phyloP scores from a whole-genome alignment of 2,113 vertebrate genomes.

The Puma concolor region DNA sequence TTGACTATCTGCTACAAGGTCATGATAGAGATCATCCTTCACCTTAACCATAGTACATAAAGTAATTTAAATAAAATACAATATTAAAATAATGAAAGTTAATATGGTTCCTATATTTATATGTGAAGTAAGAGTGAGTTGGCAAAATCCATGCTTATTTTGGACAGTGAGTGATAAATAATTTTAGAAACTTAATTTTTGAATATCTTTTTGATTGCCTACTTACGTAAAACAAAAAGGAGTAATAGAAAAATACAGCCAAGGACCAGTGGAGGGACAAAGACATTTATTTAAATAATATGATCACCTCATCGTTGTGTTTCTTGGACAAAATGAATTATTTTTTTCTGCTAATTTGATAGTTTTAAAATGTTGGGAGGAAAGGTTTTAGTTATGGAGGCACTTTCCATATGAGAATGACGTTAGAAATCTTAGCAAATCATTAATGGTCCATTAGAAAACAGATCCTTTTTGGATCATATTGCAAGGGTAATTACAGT shows the following conservation, averaged over 20 bases:
- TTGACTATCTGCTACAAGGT: neutral
- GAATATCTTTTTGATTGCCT: neutral
- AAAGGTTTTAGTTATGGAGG: neutral
- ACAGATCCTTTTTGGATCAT: neutral
- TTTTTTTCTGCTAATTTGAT: neutral
- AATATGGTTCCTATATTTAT: neutral
- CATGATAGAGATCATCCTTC: neutral
- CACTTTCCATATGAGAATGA: neutral
- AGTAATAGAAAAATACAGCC: neutral
- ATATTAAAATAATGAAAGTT: neutral
- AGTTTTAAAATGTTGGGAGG: neutral
- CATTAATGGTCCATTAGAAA: conserved; percentile 41
- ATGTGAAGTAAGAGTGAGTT: neutral
- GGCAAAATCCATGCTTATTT: neutral
- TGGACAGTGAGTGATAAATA: neutral
- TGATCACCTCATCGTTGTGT: neutral
- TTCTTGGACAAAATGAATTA: conserved; percentile 8
- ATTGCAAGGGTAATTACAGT: conserved; percentile 31
- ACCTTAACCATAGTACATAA: neutral
- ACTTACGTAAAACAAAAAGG: neutral
- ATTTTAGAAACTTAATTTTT: neutral
- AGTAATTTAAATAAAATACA: neutral
- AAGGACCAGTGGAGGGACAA: neutral
- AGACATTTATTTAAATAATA: neutral
- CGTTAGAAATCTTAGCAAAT: neutral